Percentiles rank a stretch among this genome's conserved stretches.
phyloP scores from a whole-genome alignment of 2,888 invertebrate genomes.

The Epinotia bilunana region DNA sequence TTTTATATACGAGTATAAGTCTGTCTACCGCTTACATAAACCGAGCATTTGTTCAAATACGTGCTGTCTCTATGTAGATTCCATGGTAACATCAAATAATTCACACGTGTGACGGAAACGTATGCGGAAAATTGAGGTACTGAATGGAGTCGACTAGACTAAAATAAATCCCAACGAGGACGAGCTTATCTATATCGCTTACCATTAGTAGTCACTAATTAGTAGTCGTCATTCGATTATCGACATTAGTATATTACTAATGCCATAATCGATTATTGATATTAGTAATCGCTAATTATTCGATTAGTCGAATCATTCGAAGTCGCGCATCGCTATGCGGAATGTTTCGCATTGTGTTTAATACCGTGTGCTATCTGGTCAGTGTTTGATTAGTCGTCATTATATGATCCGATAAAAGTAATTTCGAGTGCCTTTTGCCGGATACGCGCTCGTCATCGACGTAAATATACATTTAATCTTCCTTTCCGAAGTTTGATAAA shows the following conservation, averaged over 20 bases:
- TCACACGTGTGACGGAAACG: slow-evolving; percentile 20
- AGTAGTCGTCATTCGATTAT: no score
- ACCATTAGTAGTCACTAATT: no score
- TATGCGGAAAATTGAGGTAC: not conserved
- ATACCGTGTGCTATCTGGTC: slow-evolving; percentile 29
- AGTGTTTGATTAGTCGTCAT: slow-evolving; percentile 33
- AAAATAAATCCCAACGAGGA: no score
- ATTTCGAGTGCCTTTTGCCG: slow-evolving; percentile 24
- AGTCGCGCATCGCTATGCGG: not conserved
- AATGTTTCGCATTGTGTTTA: slow-evolving; percentile 34
- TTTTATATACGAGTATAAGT: not conserved
- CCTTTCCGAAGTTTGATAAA: not conserved
- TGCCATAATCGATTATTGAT: no score
- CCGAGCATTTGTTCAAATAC: slow-evolving; percentile 25
- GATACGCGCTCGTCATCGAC: slow-evolving; percentile 13
- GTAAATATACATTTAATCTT: slow-evolving; percentile 14
- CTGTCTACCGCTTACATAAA: slow-evolving; percentile 19
- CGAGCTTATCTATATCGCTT: no score
- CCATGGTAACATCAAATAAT: slow-evolving; percentile 26
- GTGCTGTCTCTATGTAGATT: slow-evolving; percentile 8
- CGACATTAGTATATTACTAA: no score
- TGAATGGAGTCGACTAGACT: no score
- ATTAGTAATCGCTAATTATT: no score
- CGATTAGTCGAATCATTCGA: no score
- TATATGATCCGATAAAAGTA: slow-evolving; percentile 29